phyloP scores from a whole-genome alignment of 2,797 vertebrate genomes.

The Champsocephalus gunnari region DNA sequence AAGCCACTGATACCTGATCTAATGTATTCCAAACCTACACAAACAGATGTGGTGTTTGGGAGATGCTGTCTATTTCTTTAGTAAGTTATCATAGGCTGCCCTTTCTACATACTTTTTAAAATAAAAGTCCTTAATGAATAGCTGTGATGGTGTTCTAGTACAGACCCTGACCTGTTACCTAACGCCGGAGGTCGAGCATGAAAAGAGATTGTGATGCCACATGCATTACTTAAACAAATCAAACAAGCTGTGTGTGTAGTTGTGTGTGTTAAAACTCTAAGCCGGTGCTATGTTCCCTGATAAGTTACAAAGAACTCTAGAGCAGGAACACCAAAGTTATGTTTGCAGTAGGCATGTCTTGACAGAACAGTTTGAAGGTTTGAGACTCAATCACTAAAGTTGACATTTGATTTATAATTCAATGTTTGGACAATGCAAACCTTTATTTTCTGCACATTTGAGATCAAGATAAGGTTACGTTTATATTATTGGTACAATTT shows the following conservation, averaged over 20 bases:
- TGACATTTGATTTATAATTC: too few species aligned
- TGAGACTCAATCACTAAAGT: too few species aligned
- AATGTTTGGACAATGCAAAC: too few species aligned
- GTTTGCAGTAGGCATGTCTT: background rate
- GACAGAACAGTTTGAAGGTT: too few species aligned
- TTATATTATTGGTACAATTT: too few species aligned
- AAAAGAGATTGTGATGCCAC: background rate
- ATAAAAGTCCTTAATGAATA: background rate
- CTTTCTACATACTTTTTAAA: background rate
- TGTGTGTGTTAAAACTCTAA: background rate
- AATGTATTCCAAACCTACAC: too few species aligned
- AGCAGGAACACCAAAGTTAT: background rate
- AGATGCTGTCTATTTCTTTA: background rate
- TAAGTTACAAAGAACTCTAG: background rate
- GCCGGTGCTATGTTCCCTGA: background rate
- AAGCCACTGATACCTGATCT: background rate
- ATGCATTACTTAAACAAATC: background rate
- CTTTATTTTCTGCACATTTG: too few species aligned
- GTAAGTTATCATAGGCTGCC: background rate
- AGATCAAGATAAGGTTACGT: too few species aligned
- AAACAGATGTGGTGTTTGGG: background rate
- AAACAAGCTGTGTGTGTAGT: background rate
- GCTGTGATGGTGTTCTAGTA: background rate
- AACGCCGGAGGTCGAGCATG: background rate
- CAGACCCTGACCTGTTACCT: background rate